phyloP scores from a whole-genome alignment of 2,888 invertebrate species.

The Napeogenes sylphis region DNA sequence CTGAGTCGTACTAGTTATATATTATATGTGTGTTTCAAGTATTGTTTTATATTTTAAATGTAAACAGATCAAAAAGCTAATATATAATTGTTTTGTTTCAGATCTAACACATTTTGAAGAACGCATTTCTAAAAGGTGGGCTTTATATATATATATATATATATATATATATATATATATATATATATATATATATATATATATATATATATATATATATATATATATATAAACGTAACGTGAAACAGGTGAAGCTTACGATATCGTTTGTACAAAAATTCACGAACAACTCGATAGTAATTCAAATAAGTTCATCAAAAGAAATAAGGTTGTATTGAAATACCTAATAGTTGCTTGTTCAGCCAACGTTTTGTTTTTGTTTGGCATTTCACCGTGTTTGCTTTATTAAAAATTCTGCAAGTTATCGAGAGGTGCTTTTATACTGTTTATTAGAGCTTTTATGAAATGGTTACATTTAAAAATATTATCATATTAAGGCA shows the following conservation, averaged over 20 bases:
- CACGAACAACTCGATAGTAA: constrained; percentile 33
- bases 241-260: constrained; percentile 7
- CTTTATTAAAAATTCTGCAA: constrained; percentile 44
- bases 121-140: constrained; percentile 23
- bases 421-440: constrained; percentile 38
- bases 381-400: constrained; percentile 47
- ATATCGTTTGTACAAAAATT: constrained; percentile 45
- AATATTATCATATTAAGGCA: constrained; percentile 18
- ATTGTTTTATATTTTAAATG: no score
- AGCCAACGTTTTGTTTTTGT: constrained; percentile 53
- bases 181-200: background rate
- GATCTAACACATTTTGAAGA: constrained; percentile 35
- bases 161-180: no score
- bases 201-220: no score
- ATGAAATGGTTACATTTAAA: background rate
- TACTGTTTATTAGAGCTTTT: constrained; percentile 23
- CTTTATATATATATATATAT: constrained; percentile 10
- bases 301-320: constrained; percentile 48
- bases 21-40: no score
- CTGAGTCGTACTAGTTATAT: no score
- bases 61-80: background rate
- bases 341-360: constrained; percentile 49
- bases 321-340: constrained; percentile 58
- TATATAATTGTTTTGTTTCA: constrained; percentile 41
- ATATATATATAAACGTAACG: constrained; percentile 1